Evolutionary conservation across 2,797 vertebrate genomes (phyloP), one percentile per base, ranked within the genome.

Genomic region (Crenuchus spilurus): DNA sequence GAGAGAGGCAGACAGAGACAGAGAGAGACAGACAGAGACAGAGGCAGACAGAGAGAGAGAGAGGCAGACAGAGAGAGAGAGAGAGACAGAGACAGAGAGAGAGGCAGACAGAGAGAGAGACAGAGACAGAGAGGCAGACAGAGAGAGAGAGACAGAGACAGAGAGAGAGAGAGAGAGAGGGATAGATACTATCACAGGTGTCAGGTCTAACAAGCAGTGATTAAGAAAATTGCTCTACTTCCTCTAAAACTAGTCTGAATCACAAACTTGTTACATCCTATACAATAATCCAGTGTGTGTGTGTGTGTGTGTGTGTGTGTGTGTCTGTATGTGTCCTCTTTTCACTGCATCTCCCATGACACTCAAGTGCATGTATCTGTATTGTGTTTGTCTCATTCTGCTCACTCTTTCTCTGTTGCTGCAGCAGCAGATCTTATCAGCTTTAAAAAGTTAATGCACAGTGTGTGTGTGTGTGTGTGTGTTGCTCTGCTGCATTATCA

Each of bases 361-460:
- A 42, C 41, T 42, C 11, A 42, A 42, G 41, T 42, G 24, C 28
- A 24, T 14, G 49, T 14, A 2, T 33, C 1, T 28, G n/a, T 72
- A 11, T 49, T 42, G 42, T 31, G 41, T 13, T 18, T 35, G 44
- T 65, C 74, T 75, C 61, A 71, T 52, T 70, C 51, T 41, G 44
- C 42, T 65, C 33, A 64, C 70, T 63, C 33, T 48, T 13, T 24
- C 49, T 51, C 49, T 51, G 11, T 24, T 26, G 52, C 68, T 39
- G 51, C 18, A 55, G 65, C 37, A 44, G 22, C 52, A 16, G 69
- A 77, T 77, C 35, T 61, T 72, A 67, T 78, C 70, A 57, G 76
- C 18, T 22, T 74, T 73, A 37, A 70, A 66, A 74, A 52, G 64
- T 74, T 74, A 74, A 63, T 78, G 70, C 64, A 77, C 39, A 72